Evolutionary conservation across 2,113 vertebrate species (phyloP).

Genomic region (Dipodomys stephensi): DNA sequence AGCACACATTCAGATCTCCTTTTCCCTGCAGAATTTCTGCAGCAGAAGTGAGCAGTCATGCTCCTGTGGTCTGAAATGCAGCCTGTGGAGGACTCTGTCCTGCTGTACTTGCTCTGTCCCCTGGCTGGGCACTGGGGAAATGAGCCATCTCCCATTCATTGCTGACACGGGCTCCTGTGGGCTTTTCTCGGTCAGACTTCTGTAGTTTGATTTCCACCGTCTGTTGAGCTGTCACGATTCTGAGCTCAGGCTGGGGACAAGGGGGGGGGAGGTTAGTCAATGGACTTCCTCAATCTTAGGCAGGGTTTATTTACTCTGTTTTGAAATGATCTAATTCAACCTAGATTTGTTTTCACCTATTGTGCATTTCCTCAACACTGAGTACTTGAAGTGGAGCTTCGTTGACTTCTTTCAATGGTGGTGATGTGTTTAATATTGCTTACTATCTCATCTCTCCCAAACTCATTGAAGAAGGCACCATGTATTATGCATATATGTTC

Average conservation of each 20-base stretch:
- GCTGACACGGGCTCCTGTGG: background rate
- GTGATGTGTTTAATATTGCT: constrained; percentile 34
- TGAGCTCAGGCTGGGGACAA: background rate
- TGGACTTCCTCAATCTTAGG: background rate
- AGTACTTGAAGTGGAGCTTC: constrained; percentile 34
- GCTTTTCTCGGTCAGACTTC: background rate
- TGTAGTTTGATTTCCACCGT: background rate
- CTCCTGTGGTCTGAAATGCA: background rate
- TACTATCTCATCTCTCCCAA: constrained; percentile 21
- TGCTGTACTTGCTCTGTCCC: background rate
- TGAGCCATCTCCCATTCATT: background rate
- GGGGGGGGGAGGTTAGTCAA: background rate
- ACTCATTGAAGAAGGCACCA: constrained; percentile 66
- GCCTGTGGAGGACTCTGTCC: background rate
- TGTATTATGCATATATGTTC: constrained; percentile 53
- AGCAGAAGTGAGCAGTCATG: background rate
- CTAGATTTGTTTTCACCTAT: constrained; percentile 34
- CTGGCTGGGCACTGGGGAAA: background rate
- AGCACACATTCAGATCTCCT: background rate
- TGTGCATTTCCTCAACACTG: constrained; percentile 10
- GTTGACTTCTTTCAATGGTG: background rate
- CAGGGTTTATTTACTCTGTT: background rate
- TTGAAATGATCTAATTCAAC: constrained; percentile 18
- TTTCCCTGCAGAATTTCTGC: background rate
- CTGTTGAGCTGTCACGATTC: constrained; percentile 32